phyloP scores from a whole-genome alignment of 64 coral and sea anemone species.

The Acropora tenuis region DNA sequence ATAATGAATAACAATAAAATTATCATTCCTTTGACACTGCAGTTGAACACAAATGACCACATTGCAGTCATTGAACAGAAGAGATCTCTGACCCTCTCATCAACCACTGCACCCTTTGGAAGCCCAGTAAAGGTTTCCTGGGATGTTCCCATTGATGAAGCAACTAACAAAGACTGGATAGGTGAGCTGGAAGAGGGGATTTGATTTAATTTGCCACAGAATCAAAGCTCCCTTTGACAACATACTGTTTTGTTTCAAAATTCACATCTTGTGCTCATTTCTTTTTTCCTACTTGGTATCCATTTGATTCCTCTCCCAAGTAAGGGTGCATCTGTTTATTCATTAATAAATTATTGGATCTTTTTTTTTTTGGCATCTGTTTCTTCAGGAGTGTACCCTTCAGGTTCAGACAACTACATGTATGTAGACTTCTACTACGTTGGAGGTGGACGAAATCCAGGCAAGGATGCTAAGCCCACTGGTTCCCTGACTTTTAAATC shows the following conservation, averaged over 20 bases:
- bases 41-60: constrained; percentile 73
- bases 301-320: too few relatives aligned
- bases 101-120: constrained; percentile 55
- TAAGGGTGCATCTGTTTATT: too few relatives aligned
- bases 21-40: too few relatives aligned
- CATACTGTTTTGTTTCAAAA: too few relatives aligned
- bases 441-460: constrained; percentile 83
- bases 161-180: constrained; percentile 92
- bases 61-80: constrained; percentile 77
- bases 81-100: constrained; percentile 57
- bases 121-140: constrained; percentile 73
- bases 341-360: too few relatives aligned
- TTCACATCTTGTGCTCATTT: too few relatives aligned
- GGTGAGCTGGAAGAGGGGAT: constrained; percentile 17
- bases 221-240: too few relatives aligned
- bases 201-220: background rate
- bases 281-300: too few relatives aligned
- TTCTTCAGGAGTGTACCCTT: constrained; percentile 79
- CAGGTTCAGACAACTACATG: constrained; percentile 69
- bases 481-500: constrained; percentile 78
- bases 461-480: constrained; percentile 61
- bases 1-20: too few relatives aligned
- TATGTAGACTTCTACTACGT: constrained; percentile 91
- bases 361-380: too few relatives aligned
- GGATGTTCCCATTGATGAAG: constrained; percentile 87